These are phyloP conservation scores for Acleris holmiana DNA, from an alignment of 2,888 invertebrate species.

Conservation along the genomic window DNA sequence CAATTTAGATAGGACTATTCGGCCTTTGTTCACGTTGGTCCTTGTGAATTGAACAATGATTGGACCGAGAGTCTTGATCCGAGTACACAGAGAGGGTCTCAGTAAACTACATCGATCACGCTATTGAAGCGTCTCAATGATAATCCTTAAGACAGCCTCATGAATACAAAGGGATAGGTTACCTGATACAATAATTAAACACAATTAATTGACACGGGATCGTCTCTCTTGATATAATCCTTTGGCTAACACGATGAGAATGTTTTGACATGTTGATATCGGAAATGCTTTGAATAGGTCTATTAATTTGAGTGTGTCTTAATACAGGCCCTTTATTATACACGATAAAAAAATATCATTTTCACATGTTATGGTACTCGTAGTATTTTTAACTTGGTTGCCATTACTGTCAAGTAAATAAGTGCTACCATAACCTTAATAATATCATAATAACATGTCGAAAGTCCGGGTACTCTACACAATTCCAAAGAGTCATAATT, in stretches of 20 bases:
- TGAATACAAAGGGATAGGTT: slow-evolving; percentile 23
- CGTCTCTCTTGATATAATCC: background rate
- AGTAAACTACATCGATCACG: slow-evolving; percentile 20
- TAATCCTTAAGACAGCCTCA: slow-evolving; percentile 17
- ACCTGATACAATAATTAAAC: slow-evolving; percentile 6
- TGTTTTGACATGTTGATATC: too few species aligned
- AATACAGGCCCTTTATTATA: too few species aligned
- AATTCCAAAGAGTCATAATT: too few species aligned
- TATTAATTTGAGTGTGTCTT: too few species aligned
- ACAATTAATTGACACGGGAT: slow-evolving; percentile 17
- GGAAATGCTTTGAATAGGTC: too few species aligned
- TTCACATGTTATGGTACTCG: too few species aligned
- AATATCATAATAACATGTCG: too few species aligned
- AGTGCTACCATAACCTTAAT: too few species aligned
- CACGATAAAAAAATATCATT: too few species aligned
- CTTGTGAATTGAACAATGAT: slow-evolving; percentile 27
- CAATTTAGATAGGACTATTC: slow-evolving; percentile 11
- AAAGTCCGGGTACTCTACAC: too few species aligned
- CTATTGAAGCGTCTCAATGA: slow-evolving; percentile 8
- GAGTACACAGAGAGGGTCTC: background rate
- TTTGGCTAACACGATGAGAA: background rate
- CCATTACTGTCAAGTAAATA: too few species aligned
- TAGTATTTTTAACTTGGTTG: too few species aligned
- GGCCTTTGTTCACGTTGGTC: slow-evolving; percentile 23
- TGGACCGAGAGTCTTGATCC: background rate